Base-by-base conservation (phyloP, 2,797 vertebrate species). In the Darevskia nairensis region DNA sequence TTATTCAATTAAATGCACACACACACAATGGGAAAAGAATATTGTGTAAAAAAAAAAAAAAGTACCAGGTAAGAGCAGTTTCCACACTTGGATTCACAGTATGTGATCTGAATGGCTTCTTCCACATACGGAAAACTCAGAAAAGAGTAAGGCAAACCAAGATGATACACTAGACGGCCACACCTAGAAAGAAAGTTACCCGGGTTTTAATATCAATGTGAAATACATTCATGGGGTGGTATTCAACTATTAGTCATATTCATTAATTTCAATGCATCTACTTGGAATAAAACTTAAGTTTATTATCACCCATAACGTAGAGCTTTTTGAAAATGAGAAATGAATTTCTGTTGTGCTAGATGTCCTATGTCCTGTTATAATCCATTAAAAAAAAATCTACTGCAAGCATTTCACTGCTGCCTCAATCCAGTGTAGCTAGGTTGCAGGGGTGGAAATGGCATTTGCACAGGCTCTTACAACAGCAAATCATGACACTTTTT, bases 71-170 rank as follows among this genome's bases (percentile, higher is more conserved):
- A 79, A 80, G 95, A 94, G 93, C 99, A 99, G 79, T 97, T 97
- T 91, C 98, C 98, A 95, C 99, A 99, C 61, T 95, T 92, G 27
- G 95, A 93, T 87, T 97, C 96, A 91, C 98, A 99, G 95, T 99
- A 99, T 11, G 97, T 93, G 0, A 96, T 95, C 96, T 96, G 98
- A 96, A 99, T 98, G 17, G 98, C 97, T 46, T 96, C 88, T 95
- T 99, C 98, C 76, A 99, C 96, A 11, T 98, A 97, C 0, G 96
- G 96, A 1, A 97, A 95, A 79, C 93, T 96, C 85, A 99, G 97
- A 95, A 98, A 96, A 91, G 98, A 96, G 84, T 98, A 98, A n/a
- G 98, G 99, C 89, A 98, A 96, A 39, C 97, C 97, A 89, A 99
- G 96, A 75, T 98, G 98, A 81, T 97, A 96, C 8, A 98, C 98